Conservation (phyloP, 1,140 invertebrate genomes). For the Mylabris phalerata region DNA sequence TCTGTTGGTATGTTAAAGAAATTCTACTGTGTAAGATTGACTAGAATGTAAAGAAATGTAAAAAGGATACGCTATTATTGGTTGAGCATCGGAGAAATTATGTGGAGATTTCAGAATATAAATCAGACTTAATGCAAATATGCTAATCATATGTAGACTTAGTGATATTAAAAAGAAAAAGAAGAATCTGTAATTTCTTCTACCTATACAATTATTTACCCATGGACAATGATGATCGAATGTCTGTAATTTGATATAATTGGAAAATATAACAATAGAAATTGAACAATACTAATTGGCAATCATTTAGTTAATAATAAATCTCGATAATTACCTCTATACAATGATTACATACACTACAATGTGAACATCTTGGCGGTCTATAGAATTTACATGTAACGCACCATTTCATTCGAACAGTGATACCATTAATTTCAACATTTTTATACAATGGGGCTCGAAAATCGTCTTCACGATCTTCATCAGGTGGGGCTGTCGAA, state of each 20-base stretch:
- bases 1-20: slow-evolving; percentile 53
- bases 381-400: slow-evolving; percentile 99
- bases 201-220: slow-evolving; percentile 99
- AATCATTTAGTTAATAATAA: neutral
- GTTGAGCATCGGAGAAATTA: slow-evolving; percentile 68
- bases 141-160: slow-evolving; percentile 94
- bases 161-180: slow-evolving; percentile 97
- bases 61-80: slow-evolving; percentile 91
- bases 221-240: slow-evolving; percentile 99
- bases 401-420: slow-evolving; percentile 99
- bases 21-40: slow-evolving; percentile 2
- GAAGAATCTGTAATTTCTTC: slow-evolving; percentile 97
- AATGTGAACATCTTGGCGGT: slow-evolving; percentile 96
- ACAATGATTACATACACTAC: slow-evolving; percentile 98
- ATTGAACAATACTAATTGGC: too few species aligned
- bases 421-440: slow-evolving; percentile 96
- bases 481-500: slow-evolving; percentile 83
- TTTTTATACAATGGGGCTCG: slow-evolving; percentile 95
- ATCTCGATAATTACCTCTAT: slow-evolving; percentile 76
- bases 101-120: slow-evolving; percentile 84
- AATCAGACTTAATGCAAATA: slow-evolving; percentile 88
- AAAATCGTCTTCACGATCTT: slow-evolving; percentile 95
- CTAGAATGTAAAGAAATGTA: slow-evolving; percentile 3
- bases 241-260: slow-evolving; percentile 65
- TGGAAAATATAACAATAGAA: too few species aligned